Evolutionary conservation across 1,140 invertebrate genomes (phyloP).

Genomic region (Drosophila jambulina): DNA sequence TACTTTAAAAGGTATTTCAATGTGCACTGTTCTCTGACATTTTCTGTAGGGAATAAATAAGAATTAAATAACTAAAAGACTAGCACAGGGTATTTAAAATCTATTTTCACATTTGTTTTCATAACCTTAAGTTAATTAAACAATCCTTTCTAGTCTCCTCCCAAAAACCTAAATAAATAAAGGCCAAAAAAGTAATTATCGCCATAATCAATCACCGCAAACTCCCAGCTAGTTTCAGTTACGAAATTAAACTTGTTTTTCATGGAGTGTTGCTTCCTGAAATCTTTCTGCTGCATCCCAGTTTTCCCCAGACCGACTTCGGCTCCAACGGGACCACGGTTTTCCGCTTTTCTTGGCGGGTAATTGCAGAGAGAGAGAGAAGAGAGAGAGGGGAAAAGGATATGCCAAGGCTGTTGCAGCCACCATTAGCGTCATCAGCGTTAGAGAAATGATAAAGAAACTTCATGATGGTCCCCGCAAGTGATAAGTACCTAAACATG

Average conservation of each 20-base stretch:
- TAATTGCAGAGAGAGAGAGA: slow-evolving; percentile 23
- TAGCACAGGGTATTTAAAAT: no score
- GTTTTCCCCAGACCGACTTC: slow-evolving; percentile 13
- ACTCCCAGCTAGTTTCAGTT: slow-evolving; percentile 16
- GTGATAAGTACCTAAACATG: slow-evolving; percentile 56
- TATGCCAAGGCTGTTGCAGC: slow-evolving; percentile 48
- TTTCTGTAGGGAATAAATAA: background rate
- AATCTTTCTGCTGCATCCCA: slow-evolving; percentile 23
- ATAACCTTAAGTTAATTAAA: no score
- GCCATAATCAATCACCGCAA: slow-evolving; percentile 37
- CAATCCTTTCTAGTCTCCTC: background rate
- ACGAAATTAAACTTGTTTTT: slow-evolving; percentile 37
- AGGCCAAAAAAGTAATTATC: slow-evolving; percentile 31
- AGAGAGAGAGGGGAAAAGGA: background rate
- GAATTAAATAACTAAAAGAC: no score
- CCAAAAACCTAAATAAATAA: background rate
- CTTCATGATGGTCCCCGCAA: slow-evolving; percentile 48
- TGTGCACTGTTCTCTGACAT: background rate
- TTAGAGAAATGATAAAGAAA: slow-evolving; percentile 53
- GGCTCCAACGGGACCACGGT: slow-evolving; percentile 2
- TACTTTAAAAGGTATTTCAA: slow-evolving; percentile 21
- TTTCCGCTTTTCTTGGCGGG: slow-evolving; percentile 37
- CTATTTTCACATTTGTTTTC: no score
- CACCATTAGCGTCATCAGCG: slow-evolving; percentile 69
- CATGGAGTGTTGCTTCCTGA: slow-evolving; percentile 30